Base-by-base conservation (phyloP, 2,888 invertebrate species). In the Amblyjoppa proteus region DNA sequence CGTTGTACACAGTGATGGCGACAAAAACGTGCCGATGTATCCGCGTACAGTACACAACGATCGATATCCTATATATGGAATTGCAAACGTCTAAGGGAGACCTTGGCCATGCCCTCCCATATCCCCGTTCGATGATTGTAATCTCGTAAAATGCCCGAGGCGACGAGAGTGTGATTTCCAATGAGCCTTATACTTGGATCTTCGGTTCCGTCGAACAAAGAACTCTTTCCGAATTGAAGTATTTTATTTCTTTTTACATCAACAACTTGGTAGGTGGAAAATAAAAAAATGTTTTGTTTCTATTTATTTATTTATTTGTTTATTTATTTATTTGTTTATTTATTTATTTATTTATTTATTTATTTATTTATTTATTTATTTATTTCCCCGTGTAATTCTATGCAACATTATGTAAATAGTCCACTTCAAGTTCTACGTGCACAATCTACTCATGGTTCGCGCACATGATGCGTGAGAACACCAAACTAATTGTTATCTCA, bases 81-180 rank as follows among this genome's bases (percentile, higher is more conserved):
- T 79, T 58, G 68, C 61, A 82, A 83, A 87, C 38, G 75, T 68
- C 76, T 38, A 28, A 85, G 79, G 83, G 56, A 74, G 77, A 51
- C 86, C 87, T 86, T 85, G 86, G 84, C 87, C 84, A 82, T 88
- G 86, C 74, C 70, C 85, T 83, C 81, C 25, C 45, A n/a, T 31
- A 61, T 68, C 3, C 61, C 34, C 28, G 13, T 25, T 11, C 64
- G 34, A 81, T 69, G 56, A 61, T 78, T 49, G 34, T 69, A 16
- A 20, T 68, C n/a, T 58, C 41, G 11, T 20, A 20, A 64, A 69
- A 74, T 56, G 56, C 49, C 49, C 38, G 75, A 75, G 84, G 75
- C 84, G 66, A 71, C 11, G 70, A 7, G 70, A 71, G 74, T 70
- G 61, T 74, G 49, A 9, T 53, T 38, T 70, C 49, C 61, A 51